Percentiles rank a stretch among this genome's conserved stretches.
phyloP scores from a whole-genome alignment of 2,888 invertebrate species.

The Oligia fasciuncula region DNA sequence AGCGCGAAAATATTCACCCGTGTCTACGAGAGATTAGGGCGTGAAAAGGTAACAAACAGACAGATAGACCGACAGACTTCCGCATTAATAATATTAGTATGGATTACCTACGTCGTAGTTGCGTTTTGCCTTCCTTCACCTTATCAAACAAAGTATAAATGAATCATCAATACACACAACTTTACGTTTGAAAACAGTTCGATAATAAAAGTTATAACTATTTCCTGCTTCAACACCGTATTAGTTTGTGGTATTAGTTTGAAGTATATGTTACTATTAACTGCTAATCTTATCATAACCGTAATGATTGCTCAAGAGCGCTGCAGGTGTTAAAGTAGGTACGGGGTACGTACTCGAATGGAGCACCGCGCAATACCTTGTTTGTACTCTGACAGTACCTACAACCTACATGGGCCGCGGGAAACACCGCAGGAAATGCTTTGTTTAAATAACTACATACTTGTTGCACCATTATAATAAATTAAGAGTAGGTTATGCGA shows the following conservation, averaged over 20 bases:
- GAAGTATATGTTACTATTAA: not conserved
- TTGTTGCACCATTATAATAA: not conserved
- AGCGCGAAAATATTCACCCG: not conserved
- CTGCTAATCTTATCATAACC: conserved; percentile 40
- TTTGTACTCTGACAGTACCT: conserved; percentile 18
- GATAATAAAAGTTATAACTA: not conserved
- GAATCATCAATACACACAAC: not conserved
- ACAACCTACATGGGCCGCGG: conserved; percentile 14
- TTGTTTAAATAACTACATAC: conserved; percentile 18
- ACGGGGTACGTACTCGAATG: not conserved
- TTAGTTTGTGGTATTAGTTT: conserved; percentile 6
- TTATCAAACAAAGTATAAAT: conserved; percentile 8
- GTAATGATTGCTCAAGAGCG: conserved; percentile 42
- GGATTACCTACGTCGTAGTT: not conserved
- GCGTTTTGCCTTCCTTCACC: not conserved
- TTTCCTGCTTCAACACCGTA: conserved; percentile 2
- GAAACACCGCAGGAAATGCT: conserved; percentile 45
- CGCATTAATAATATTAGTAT: not conserved
- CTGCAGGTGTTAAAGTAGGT: conserved; percentile 46
- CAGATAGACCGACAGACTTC: not conserved
- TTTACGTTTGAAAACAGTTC: not conserved
- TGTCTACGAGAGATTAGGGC: not conserved
- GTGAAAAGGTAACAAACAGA: not conserved
- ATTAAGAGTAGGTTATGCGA: too few relatives aligned
- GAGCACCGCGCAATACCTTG: conserved; percentile 38